phyloP scores from a whole-genome alignment of 2,113 vertebrate genomes.

The Malurus melanocephalus region DNA sequence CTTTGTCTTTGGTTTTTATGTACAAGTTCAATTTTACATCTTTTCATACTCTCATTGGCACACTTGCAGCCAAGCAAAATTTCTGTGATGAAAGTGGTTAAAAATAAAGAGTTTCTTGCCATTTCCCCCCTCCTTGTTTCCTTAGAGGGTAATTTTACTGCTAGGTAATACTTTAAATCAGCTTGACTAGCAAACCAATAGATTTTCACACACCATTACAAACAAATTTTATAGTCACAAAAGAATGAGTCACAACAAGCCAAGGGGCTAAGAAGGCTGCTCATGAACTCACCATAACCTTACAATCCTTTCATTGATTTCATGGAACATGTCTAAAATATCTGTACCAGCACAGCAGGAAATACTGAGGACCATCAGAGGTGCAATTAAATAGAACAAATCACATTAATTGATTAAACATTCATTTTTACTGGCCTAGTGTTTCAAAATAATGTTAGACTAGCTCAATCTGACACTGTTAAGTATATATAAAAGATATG shows the following conservation, averaged over 20 bases:
- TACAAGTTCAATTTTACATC: not conserved
- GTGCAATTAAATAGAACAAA: conserved; percentile 13
- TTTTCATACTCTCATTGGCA: not conserved
- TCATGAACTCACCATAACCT: conserved; percentile 12
- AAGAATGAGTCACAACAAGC: conserved; percentile 9
- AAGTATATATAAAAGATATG: not conserved
- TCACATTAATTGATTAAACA: conserved; percentile 27
- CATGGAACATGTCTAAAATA: not conserved
- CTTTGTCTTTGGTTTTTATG: not conserved
- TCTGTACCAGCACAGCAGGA: not conserved
- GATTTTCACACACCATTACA: not conserved
- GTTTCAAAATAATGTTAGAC: conserved; percentile 4
- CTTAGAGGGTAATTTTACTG: not conserved
- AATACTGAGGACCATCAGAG: not conserved
- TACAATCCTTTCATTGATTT: not conserved
- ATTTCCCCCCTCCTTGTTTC: not conserved
- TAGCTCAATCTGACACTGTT: not conserved
- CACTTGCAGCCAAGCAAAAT: not conserved
- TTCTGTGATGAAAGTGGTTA: not conserved
- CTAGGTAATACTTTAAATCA: conserved; percentile 12
- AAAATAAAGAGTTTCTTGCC: not conserved
- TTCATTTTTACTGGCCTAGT: conserved; percentile 13
- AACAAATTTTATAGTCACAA: not conserved
- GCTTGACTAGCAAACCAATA: not conserved
- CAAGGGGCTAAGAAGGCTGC: not conserved